Evolutionary conservation across 64 coral and sea anemone species (phyloP), one percentile per base, ranked within the genome.

Genomic region (Pocillopora damicornis): DNA sequence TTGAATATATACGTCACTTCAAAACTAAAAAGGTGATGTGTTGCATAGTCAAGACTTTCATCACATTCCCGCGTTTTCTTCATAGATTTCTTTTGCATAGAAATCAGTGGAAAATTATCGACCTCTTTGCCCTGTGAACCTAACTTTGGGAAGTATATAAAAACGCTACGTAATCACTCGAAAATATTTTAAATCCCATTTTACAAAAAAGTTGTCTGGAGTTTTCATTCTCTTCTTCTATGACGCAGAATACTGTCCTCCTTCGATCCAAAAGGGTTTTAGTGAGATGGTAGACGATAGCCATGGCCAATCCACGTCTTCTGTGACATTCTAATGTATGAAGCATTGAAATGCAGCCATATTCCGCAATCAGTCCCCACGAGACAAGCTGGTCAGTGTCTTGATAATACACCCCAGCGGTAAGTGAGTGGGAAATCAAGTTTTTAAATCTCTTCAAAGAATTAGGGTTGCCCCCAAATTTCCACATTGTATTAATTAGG

Each of bases 321-420:
- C 90, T 74, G 75, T 91, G 62, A 5, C 10, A 22, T 30, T 73
- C 51, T 10, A 69, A 45, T 0, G 90, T 91, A 15, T 62, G 26
- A 8, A 91, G 60, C 63, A 87, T 65, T 69, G 59, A 59, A 35
- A 91, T 71, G 58, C 18, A 71, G n/a, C 90, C 90, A 72, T 65
- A 56, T 73, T 83, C 59, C 14, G 35, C 57, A 26, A 87, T 3
- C 9, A 91, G 26, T 30, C 14, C 82, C 90, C 90, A 91, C 3
- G 81, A 38, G 38, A 78, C 90, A 12, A 91, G 90, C 15, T 74
- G 35, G 75, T 87, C 63, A 17, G 90, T 91, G 37, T 71, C 82
- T 59, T 61, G 45, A 68, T 26, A 83, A 30, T 78, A 91, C 45
- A 75, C 90, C 62, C 90, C 90, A 69, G 75, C 74, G 22, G 80